Base-by-base conservation (phyloP, 2,888 invertebrate genomes). In the Alcis repandata region DNA sequence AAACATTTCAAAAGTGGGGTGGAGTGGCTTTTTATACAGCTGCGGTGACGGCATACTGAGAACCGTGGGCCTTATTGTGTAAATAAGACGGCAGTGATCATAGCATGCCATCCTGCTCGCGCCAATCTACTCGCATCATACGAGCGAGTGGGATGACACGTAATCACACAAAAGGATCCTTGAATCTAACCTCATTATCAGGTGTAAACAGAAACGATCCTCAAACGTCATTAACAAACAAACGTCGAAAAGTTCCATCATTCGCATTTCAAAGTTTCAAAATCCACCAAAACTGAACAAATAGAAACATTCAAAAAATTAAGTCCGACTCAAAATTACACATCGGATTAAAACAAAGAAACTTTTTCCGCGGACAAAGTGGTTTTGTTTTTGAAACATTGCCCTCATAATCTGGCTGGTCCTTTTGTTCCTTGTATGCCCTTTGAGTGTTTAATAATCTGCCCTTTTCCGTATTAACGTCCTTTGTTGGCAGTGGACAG, bases 381-480 rank as follows among this genome's bases (percentile, higher is more conserved):
- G 70, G 72, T 69, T 71, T 71, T 64, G 70, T 69, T 71, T 69
- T 68, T 68, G 64, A 63, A 71, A 68, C 72, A 69, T 72, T 68
- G 51, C 64, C 64, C 68, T 63, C 67, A 62, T 73, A 69, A 70
- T 68, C 69, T 67, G 63, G 45, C 54, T 59, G 38, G 51, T 33
- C 67, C 67, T 67, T 70, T 72, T 70, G 70, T 58, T 56, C 57
- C 19, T 36, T 62, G 61, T 63, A 36, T 68, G 62, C 52, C 33
- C 17, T 59, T 32, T 49, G 36, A 46, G 20, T 27, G 52, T 62
- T 41, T 40, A 46, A 54, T 62, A 59, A 46, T 32, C 53, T 9
- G 59, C 61, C 57, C 40, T 61, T 66, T 66, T 27, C 40, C 46
- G 65, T 48, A 60, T 57, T 61, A 61, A 9, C 11, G 53, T 48